Evolutionary conservation across 2,797 vertebrate species (phyloP).

Genomic region (Myotis myotis): DNA sequence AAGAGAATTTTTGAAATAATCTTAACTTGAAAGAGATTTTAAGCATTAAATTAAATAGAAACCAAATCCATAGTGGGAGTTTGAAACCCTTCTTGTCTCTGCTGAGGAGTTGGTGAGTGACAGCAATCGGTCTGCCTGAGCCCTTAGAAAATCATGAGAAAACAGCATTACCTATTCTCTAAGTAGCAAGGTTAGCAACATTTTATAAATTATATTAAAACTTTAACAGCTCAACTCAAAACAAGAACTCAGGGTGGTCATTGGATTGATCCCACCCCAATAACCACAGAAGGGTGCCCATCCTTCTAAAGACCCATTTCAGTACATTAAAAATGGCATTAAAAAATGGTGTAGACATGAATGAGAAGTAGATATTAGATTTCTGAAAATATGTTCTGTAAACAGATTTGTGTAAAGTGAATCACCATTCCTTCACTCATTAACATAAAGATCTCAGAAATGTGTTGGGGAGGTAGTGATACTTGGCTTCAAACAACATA

Average conservation of each 20-base stretch:
- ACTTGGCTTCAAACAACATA: background rate
- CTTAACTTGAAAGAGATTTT: background rate
- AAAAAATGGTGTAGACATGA: background rate
- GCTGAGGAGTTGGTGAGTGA: background rate
- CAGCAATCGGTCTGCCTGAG: background rate
- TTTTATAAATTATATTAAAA: background rate
- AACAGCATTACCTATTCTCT: background rate
- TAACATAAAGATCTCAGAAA: background rate
- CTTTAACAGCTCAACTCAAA: background rate
- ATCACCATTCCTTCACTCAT: background rate
- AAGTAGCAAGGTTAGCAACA: background rate
- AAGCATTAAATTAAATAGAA: background rate
- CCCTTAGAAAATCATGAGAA: background rate
- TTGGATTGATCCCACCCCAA: background rate
- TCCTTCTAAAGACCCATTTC: background rate
- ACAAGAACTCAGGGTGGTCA: background rate
- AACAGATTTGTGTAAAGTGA: background rate
- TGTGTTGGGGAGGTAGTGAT: background rate
- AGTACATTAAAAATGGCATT: background rate
- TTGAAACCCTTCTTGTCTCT: background rate
- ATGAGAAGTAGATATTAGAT: background rate
- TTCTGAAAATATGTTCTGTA: background rate
- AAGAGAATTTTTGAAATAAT: background rate
- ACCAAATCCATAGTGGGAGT: background rate
- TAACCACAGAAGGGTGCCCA: background rate